phyloP scores from a whole-genome alignment of 30 jellyfish, hydroid and myxozoan species.

The Clytia hemisphaerica region DNA sequence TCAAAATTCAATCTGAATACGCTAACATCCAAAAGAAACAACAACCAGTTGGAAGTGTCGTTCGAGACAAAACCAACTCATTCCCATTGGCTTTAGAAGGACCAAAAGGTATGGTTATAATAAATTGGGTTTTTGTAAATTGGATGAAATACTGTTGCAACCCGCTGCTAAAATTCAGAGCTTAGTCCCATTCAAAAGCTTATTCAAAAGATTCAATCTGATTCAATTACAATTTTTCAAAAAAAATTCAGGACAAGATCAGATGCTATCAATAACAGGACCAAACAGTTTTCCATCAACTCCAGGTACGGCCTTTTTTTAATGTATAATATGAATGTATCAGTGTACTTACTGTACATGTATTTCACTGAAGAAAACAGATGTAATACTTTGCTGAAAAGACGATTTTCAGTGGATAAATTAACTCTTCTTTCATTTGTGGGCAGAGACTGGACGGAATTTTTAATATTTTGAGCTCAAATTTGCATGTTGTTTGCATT shows the following conservation, averaged over 20 bases:
- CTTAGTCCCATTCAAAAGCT: conserved; percentile 5
- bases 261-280: conserved; percentile 47
- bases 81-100: neutral
- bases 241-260: conserved; percentile 7
- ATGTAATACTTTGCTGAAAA: too few species aligned
- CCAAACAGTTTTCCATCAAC: conserved; percentile 69
- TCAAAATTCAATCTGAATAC: conserved; percentile 67
- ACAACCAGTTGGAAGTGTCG: neutral
- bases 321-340: too few species aligned
- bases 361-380: too few species aligned
- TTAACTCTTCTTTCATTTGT: too few species aligned
- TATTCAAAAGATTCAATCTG: conserved; percentile 17
- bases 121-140: neutral
- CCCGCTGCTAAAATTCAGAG: too few species aligned
- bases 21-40: conserved; percentile 30
- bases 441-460: too few species aligned
- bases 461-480: too few species aligned
- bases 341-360: too few species aligned
- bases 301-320: conserved; percentile 44
- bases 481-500: too few species aligned
- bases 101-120: neutral
- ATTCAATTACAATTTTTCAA: too few species aligned
- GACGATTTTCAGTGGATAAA: too few species aligned
- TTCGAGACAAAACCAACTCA: neutral
- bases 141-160: neutral